Base-by-base conservation (phyloP, 2,888 invertebrate species). In the Tenthredo amoena region DNA sequence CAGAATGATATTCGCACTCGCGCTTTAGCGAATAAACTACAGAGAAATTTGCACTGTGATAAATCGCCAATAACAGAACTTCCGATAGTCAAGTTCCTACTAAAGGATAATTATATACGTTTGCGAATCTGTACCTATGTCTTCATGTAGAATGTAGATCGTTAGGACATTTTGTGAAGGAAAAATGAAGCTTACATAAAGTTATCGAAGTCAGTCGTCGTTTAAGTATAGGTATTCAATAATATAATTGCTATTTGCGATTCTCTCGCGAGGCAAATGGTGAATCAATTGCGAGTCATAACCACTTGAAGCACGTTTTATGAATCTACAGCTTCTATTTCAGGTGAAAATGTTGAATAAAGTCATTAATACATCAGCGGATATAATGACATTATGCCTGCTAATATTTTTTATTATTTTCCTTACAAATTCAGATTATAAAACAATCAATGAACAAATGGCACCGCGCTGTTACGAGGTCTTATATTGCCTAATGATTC, bases 291-390 rank as follows among this genome's bases (percentile, higher is more conserved):
- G 40, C 21, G 26, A 43, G 43, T 47, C 43, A 43, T 74, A 43
- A 74, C 40, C 43, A 47, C 31, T 47, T 40, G 5, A 43, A 74
- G 43, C 40, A 21, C 43, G 10, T 43, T 31, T n/a, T 31, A 26
- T 43, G 74, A 40, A 40, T 21, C 10, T 18, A 2, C 34, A 34
- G 3, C 18, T 15, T 0, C 68, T 62, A 62, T 62, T 62, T 21
- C 4, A 12, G 62, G 18, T 18, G 15, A 68, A 34, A 68, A 34
- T 68, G 18, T 68, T 68, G 15, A 15, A 34, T 34, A 18, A 34
- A 68, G 68, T 34, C 15, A 68, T 68, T 68, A 34, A 68, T 68
- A 68, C 68, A 68, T 68, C 15, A 31, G 15, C 34, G 68, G 34
- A 68, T 34, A 68, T 34, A 31, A 68, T 18, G 18, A 34, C 68